These are phyloP conservation scores for Mormyrops attenuatus DNA, from an alignment of 2,797 vertebrate species.

Conservation along the genomic window DNA sequence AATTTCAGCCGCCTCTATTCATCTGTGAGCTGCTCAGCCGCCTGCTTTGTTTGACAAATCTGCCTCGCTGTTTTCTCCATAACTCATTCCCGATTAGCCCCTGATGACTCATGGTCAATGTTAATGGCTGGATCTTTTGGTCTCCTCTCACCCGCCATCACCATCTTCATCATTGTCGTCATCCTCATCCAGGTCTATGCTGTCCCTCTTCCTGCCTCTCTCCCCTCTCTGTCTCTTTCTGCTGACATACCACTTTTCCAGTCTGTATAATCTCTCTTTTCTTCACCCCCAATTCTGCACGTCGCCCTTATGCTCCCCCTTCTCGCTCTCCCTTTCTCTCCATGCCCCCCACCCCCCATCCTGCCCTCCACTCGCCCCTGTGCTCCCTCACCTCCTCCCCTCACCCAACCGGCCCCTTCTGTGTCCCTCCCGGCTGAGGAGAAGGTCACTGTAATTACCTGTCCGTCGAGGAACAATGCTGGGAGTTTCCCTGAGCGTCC, in stretches of 20 bases:
- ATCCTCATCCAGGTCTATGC: background rate
- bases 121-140: background rate
- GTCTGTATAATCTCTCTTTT: conserved; percentile 37
- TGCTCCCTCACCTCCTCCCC: background rate
- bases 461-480: conserved; percentile 54
- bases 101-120: background rate
- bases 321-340: conserved; percentile 24
- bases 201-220: background rate
- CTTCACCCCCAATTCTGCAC: background rate
- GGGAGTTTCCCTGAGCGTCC: conserved; percentile 42
- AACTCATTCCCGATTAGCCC: background rate
- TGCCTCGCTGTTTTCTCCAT: background rate
- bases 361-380: conserved; percentile 1
- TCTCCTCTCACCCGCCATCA: background rate
- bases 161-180: background rate
- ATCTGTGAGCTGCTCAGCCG: background rate
- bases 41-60: background rate
- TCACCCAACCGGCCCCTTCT: background rate
- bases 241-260: conserved; percentile 42
- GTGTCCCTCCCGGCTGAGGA: conserved; percentile 40
- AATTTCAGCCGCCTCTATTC: background rate
- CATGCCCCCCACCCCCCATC: conserved; percentile 17
- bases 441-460: conserved; percentile 63
- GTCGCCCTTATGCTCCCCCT: background rate
- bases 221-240: conserved; percentile 26